These are phyloP conservation scores for Cladorhizidae sp. DNA, from an alignment of 37 sponge, comb jelly and placozoan species.

Conservation along the genomic window DNA sequence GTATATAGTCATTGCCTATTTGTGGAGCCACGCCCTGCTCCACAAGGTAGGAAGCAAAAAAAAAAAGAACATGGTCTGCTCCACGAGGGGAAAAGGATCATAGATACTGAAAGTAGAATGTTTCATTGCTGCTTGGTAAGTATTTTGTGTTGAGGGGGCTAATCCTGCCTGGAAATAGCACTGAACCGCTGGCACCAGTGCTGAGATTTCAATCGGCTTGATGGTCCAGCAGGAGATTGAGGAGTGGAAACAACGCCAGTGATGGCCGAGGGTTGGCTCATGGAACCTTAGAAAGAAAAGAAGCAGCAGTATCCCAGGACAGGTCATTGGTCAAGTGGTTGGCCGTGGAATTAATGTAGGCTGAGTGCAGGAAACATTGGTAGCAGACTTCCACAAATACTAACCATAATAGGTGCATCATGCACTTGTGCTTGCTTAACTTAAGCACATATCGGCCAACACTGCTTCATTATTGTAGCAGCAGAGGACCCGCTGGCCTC, in stretches of 20 bases:
- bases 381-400: conserved; percentile 38
- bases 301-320: conserved; percentile 25
- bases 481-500: neutral
- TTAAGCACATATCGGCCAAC: conserved; percentile 1
- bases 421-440: conserved; percentile 8
- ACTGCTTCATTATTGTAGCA: conserved; percentile 54
- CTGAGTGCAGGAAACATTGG: neutral
- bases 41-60: too few relatives aligned
- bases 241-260: neutral
- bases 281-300: conserved; percentile 23
- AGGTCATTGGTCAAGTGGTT: conserved; percentile 52
- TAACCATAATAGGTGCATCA: conserved; percentile 43
- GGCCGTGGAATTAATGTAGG: conserved; percentile 15
- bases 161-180: conserved; percentile 21
- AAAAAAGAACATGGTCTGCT: too few relatives aligned
- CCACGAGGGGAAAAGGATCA: too few relatives aligned
- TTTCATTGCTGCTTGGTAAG: conserved; percentile 45
- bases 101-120: too few relatives aligned
- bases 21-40: too few relatives aligned
- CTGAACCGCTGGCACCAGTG: conserved; percentile 61
- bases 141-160: conserved; percentile 52
- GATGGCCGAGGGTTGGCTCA: neutral
- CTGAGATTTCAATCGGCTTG: conserved; percentile 58
- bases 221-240: conserved; percentile 25
- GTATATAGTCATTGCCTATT: too few relatives aligned